Evolutionary conservation across 2,113 vertebrate species (phyloP).

Genomic region (Pituophis catenifer): DNA sequence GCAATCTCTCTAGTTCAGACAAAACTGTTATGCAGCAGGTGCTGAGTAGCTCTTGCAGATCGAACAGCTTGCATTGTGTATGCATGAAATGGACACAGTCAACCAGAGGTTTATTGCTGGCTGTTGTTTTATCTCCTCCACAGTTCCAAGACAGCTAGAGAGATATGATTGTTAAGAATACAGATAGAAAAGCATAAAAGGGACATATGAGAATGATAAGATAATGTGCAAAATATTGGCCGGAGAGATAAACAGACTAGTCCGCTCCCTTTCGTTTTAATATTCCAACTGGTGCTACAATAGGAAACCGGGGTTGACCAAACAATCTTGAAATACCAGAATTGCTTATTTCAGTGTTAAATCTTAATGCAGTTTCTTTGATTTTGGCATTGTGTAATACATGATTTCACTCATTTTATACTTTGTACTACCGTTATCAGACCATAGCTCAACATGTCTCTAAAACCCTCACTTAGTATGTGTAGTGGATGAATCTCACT

Average conservation of each 20-base stretch:
- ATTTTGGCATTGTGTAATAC: not conserved
- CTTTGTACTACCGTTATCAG: not conserved
- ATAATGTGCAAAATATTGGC: not conserved
- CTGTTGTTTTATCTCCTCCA: not conserved
- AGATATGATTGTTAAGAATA: slow-evolving; percentile 1
- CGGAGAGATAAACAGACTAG: not conserved
- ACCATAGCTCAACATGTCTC: not conserved
- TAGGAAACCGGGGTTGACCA: not conserved
- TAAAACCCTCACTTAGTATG: not conserved
- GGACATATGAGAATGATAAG: not conserved
- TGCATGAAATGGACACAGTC: not conserved
- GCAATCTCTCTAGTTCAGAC: not conserved
- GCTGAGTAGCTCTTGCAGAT: not conserved
- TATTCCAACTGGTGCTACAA: not conserved
- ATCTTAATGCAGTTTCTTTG: not conserved
- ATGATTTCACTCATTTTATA: not conserved
- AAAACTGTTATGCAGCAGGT: not conserved
- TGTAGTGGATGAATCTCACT: not conserved
- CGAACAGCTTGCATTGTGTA: not conserved
- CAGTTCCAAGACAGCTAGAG: not conserved
- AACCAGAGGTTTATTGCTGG: not conserved
- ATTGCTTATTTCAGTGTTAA: not conserved
- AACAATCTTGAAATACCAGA: not conserved
- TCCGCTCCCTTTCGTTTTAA: not conserved
- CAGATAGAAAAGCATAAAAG: not conserved